Base-by-base conservation (phyloP, 2,888 invertebrate species). In the Stenodema calcarata region DNA sequence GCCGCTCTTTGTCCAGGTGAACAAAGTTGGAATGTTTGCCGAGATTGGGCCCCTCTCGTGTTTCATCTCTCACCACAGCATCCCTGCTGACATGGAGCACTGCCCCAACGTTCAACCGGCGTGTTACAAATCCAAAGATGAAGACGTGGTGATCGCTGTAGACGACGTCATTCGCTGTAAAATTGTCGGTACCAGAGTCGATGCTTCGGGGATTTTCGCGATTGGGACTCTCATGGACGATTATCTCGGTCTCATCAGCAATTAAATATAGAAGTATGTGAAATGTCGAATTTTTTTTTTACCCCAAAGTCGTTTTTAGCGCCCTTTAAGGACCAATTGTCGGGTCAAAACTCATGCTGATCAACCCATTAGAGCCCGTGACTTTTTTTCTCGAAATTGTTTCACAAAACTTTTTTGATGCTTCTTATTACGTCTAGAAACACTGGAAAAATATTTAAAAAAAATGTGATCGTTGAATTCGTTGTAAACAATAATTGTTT, bases 221-320 rank as follows among this genome's bases (percentile, higher is more conserved):
- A 99, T 99, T 91, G 99, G 99, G 88, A 99, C 99, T 0, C 92
- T 99, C 83, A 99, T 99, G 99, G 99, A 99, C 90, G 99, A 99
- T 92, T 99, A 97, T 91, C 92, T 99, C 90, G 99, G 99, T 89
- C 79, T 86, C 2, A 80, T 80, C 79, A 86, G 86, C 35, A 70
- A 86, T 28, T 86, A 54, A 28, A 9, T 18, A 1, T 12, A 23
- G 1, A 62, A 23, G 62, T 62, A 62, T 4, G 35, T 35, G 7
- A 35, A 35, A 35, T 35, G n/a, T n/a, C n/a, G n/a, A n/a, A n/a
- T n/a, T n/a, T n/a, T n/a, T n/a, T n/a, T n/a, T n/a, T n/a, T n/a
- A n/a, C n/a, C n/a, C n/a, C n/a, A n/a, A n/a, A n/a, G n/a, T n/a
- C n/a, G n/a, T n/a, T n/a, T n/a, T n/a, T n/a, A n/a, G n/a, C n/a